Evolutionary conservation across 2,888 invertebrate genomes (phyloP).

Genomic region (Apeira syringaria): DNA sequence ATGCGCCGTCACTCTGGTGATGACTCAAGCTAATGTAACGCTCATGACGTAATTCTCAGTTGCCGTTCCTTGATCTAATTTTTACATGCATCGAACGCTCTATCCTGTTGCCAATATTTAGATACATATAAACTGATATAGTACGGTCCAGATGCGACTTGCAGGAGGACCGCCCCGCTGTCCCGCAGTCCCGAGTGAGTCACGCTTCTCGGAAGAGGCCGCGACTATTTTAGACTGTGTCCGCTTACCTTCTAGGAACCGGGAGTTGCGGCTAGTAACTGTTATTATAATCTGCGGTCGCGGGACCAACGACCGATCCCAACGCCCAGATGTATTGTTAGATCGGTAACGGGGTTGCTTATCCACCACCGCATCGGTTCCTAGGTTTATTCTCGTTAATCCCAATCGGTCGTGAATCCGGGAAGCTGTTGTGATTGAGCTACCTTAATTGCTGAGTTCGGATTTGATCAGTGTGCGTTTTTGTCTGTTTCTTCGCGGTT

Average conservation of each 20-base stretch:
- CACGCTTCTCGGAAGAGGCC: constrained; percentile 77
- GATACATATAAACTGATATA: constrained; percentile 19
- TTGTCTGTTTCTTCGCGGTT: no score
- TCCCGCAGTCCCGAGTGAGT: constrained; percentile 65
- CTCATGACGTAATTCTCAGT: constrained; percentile 9
- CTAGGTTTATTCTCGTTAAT: constrained; percentile 64
- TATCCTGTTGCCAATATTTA: constrained; percentile 28
- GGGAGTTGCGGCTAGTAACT: constrained; percentile 41
- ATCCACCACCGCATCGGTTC: constrained; percentile 51
- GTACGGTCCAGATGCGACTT: constrained; percentile 67
- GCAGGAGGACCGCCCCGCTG: constrained; percentile 38
- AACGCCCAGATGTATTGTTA: constrained; percentile 74
- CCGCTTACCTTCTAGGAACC: constrained; percentile 82
- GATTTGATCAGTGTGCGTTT: neutral
- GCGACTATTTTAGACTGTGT: constrained; percentile 80
- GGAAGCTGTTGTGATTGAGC: constrained; percentile 40
- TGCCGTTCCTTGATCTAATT: constrained; percentile 20
- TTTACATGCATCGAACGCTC: constrained; percentile 26
- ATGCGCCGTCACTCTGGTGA: neutral
- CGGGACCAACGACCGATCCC: constrained; percentile 80
- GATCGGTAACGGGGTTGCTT: constrained; percentile 71
- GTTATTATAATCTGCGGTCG: neutral
- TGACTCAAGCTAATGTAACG: neutral
- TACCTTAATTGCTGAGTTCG: constrained; percentile 11
- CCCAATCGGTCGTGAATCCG: constrained; percentile 40